Conservation (phyloP, 2,888 invertebrate genomes). For the Sminthurides aquaticus region DNA sequence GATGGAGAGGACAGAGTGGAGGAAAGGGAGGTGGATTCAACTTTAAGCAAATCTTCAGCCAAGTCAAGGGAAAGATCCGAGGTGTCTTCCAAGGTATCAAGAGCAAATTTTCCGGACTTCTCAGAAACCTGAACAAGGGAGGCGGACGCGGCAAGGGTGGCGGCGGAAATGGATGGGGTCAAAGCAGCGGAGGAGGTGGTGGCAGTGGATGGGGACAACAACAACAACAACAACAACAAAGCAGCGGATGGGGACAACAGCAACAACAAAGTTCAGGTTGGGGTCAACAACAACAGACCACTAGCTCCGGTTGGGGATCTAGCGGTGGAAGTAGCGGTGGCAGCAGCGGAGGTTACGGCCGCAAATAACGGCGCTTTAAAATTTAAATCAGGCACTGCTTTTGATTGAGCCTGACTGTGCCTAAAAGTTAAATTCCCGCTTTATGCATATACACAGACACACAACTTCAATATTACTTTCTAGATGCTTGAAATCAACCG, state of each 20-base stretch:
- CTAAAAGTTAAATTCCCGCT: too few species aligned
- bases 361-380: constrained; percentile 1
- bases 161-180: constrained; percentile 17
- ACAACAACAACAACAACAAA: constrained; percentile 15
- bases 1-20: constrained; percentile 7
- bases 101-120: constrained; percentile 22
- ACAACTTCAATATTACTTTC: too few species aligned
- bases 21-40: constrained; percentile 21
- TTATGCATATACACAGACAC: too few species aligned
- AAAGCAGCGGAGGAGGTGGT: constrained; percentile 8
- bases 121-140: constrained; percentile 22
- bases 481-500: too few species aligned
- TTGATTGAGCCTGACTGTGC: too few species aligned
- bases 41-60: constrained; percentile 22
- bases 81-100: constrained; percentile 23
- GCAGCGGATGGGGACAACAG: constrained; percentile 3
- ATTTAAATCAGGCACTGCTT: too few species aligned
- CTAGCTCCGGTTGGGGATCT: too few species aligned
- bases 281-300: constrained; percentile 7
- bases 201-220: constrained; percentile 6
- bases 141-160: constrained; percentile 24
- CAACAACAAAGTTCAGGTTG: constrained; percentile 9
- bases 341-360: constrained; percentile 7
- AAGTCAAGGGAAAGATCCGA: constrained; percentile 19
- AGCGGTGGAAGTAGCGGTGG: too few species aligned